These are phyloP conservation scores for Drosophila miranda DNA, from an alignment of 1,140 invertebrate genomes.

Conservation along the genomic window DNA sequence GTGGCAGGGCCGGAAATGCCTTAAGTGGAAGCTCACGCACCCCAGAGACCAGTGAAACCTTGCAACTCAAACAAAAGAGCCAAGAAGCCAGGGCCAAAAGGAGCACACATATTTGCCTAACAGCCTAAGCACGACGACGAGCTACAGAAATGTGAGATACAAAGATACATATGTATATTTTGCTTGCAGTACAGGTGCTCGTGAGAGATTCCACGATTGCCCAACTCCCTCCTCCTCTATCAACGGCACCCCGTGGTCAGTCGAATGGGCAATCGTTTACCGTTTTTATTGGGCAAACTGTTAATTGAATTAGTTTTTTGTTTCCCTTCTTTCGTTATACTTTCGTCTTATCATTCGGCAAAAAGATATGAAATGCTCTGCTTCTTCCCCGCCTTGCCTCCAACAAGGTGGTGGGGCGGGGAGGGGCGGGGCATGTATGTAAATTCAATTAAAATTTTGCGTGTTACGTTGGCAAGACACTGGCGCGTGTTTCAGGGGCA, in stretches of 20 bases:
- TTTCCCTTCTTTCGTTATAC: background rate
- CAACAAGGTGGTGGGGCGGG: background rate
- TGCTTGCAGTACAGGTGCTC: too few relatives aligned
- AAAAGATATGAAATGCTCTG: conserved; percentile 27
- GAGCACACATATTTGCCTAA: background rate
- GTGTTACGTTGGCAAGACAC: conserved; percentile 56
- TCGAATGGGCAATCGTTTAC: conserved; percentile 58
- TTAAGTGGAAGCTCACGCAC: conserved; percentile 59
- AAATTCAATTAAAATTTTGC: conserved; percentile 78
- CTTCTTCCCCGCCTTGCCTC: conserved; percentile 1
- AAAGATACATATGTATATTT: too few relatives aligned
- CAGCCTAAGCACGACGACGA: too few relatives aligned
- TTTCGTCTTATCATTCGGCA: conserved; percentile 54
- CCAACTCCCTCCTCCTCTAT: conserved; percentile 2
- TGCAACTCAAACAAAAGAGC: background rate
- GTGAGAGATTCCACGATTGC: too few relatives aligned
- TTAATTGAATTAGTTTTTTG: conserved; percentile 76
- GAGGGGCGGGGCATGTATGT: conserved; percentile 46
- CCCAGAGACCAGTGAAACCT: background rate
- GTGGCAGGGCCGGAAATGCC: conserved; percentile 59
- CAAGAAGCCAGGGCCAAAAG: background rate
- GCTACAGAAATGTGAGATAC: too few relatives aligned
- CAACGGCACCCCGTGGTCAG: background rate
- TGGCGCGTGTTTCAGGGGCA: conserved; percentile 43
- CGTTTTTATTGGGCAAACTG: conserved; percentile 61